A percentile compares a stretch with the other conserved stretches of the same genome.
phyloP scores from a whole-genome alignment of 1,140 invertebrate species.

The Drosophila repleta region DNA sequence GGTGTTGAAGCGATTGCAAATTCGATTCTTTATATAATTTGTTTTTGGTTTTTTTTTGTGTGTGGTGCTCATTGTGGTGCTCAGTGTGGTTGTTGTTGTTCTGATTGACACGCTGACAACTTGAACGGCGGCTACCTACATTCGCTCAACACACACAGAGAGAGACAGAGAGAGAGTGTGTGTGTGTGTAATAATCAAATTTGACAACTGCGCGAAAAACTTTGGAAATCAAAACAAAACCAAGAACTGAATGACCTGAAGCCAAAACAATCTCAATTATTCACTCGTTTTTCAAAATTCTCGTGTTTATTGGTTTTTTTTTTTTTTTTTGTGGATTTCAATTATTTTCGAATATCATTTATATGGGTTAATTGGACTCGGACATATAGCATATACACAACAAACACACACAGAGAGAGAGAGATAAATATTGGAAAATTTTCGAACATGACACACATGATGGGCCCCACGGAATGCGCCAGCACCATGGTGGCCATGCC shows the following conservation, averaged over 20 bases:
- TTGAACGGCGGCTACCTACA: slow-evolving; percentile 25
- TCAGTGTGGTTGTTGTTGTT: slow-evolving; percentile 9
- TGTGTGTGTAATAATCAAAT: slow-evolving; percentile 65
- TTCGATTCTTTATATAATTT: background rate
- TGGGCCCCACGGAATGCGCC: slow-evolving; percentile 78
- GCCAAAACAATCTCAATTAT: slow-evolving; percentile 52
- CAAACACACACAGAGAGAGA: too few species aligned
- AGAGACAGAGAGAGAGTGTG: slow-evolving; percentile 5
- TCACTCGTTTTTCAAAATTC: slow-evolving; percentile 24
- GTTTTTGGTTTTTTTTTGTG: slow-evolving; percentile 5
- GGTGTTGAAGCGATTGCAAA: slow-evolving; percentile 42
- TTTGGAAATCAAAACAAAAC: slow-evolving; percentile 64
- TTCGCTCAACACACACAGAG: slow-evolving; percentile 17
- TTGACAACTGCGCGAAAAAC: slow-evolving; percentile 79
- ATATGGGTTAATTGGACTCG: background rate
- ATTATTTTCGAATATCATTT: slow-evolving; percentile 12
- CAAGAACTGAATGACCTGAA: slow-evolving; percentile 34
- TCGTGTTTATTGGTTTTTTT: slow-evolving; percentile 4
- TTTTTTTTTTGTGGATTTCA: slow-evolving; percentile 6
- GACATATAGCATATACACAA: background rate
- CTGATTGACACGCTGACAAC: slow-evolving; percentile 45
- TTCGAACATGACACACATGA: slow-evolving; percentile 67
- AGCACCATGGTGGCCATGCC: slow-evolving; percentile 76
- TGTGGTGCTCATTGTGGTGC: slow-evolving; percentile 5
- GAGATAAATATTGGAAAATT: too few species aligned